phyloP scores from a whole-genome alignment of 2,888 invertebrate species.

The Sturmia bella region DNA sequence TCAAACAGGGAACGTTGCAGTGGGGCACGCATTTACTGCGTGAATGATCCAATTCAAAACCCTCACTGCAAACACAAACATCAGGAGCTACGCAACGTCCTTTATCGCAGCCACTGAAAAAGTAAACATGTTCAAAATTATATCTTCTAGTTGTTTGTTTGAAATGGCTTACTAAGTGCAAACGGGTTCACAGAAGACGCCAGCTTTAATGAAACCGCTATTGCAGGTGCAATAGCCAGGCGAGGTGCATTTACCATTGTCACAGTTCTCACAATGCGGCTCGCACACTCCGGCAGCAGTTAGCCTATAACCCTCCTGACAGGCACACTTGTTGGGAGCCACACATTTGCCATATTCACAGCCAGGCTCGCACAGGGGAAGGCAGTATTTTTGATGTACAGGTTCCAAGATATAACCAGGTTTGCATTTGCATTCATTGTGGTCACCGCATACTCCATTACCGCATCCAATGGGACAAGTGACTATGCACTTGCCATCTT shows the following conservation, averaged over 20 bases:
- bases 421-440: conserved; percentile 78
- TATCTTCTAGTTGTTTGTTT: neutral
- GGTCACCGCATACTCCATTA: conserved; percentile 81
- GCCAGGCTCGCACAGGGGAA: conserved; percentile 77
- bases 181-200: conserved; percentile 79
- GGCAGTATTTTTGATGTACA: conserved; percentile 76
- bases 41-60: conserved; percentile 76
- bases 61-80: conserved; percentile 78
- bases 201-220: conserved; percentile 83
- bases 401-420: conserved; percentile 80
- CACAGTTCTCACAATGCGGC: conserved; percentile 81
- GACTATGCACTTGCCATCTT: conserved; percentile 83
- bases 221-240: conserved; percentile 85
- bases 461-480: conserved; percentile 88
- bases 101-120: conserved; percentile 77
- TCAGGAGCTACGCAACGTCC: conserved; percentile 82
- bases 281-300: conserved; percentile 77
- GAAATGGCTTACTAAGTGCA: conserved; percentile 77
- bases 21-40: conserved; percentile 82
- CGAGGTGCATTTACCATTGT: conserved; percentile 84
- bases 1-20: conserved; percentile 86
- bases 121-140: neutral
- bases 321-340: conserved; percentile 77
- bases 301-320: conserved; percentile 75
- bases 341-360: conserved; percentile 77